A percentile compares a stretch with the other conserved stretches of the same genome.
Evolutionary conservation across 2,797 vertebrate genomes (phyloP).

Genomic region (Hypotaenidia okinawae): DNA sequence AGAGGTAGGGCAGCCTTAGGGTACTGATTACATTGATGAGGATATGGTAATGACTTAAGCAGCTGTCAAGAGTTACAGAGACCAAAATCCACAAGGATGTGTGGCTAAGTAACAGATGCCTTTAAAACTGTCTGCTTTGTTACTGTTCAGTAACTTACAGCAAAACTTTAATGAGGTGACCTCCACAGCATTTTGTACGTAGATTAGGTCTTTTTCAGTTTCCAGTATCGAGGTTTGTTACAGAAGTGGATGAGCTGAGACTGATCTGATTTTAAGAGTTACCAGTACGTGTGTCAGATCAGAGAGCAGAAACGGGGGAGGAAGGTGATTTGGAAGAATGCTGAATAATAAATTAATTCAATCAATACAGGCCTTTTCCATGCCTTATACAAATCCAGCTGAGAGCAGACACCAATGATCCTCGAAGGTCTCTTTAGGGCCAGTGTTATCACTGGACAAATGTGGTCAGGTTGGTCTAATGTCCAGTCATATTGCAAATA

Average conservation of each 20-base stretch:
- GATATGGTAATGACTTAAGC: slow-evolving; percentile 66
- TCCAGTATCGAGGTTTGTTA: slow-evolving; percentile 4
- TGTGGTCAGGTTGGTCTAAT: not conserved
- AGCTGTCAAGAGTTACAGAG: slow-evolving; percentile 54
- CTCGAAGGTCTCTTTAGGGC: not conserved
- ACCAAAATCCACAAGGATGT: slow-evolving; percentile 52
- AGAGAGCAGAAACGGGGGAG: not conserved
- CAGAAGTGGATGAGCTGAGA: not conserved
- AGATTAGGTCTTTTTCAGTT: not conserved
- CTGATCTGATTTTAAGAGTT: not conserved
- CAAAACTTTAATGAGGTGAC: slow-evolving; percentile 50
- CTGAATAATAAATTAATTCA: not conserved
- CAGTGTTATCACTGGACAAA: accelerated
- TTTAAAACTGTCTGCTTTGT: slow-evolving; percentile 52
- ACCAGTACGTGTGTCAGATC: not conserved
- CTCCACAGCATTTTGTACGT: not conserved
- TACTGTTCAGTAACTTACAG: slow-evolving; percentile 48
- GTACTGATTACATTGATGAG: slow-evolving; percentile 72
- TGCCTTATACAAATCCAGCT: not conserved
- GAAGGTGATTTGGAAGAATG: not conserved
- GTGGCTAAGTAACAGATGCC: slow-evolving; percentile 53
- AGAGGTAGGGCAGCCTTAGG: slow-evolving; percentile 60
- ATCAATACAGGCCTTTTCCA: not conserved
- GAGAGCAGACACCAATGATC: not conserved
- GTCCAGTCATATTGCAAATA: not conserved